Base-by-base conservation (phyloP, 2,888 invertebrate species). In the Campoletis raptor region DNA sequence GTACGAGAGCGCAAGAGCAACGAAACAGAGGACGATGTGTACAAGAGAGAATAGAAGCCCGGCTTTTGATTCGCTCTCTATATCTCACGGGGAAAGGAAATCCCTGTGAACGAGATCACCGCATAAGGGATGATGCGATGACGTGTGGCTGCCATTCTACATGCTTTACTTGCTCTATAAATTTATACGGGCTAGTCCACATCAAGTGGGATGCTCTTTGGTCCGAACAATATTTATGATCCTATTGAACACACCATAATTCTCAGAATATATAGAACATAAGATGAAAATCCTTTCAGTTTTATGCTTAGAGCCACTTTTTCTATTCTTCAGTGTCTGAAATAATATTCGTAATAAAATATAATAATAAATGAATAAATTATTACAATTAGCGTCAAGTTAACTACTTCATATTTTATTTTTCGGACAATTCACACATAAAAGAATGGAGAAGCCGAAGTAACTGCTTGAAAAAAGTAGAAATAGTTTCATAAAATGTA, bases 111-210 rank as follows among this genome's bases (percentile, higher is more conserved):
- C 80, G 86, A 81, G 81, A 61, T 79, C 72, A 18, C 69, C 67
- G 77, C 81, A 73, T 81, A 83, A 83, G 81, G 83, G 80, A 83
- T 86, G 70, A 80, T 70, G 79, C 89, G 90, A 90, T 89, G 89
- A 90, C 90, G 69, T 54, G 80, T 72, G 72, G 45, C 36, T 81
- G 48, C 52, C 52, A 64, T 73, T 81, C 66, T 64, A 45, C 52
- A 80, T 61, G 79, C 69, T 70, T 80, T 70, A 57, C 70, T 80
- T 70, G 48, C 30, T 57, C 48, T n/a, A 45, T 77, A 57, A 80
- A 70, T 52, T 24, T 70, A 24, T 57, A 80, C 45, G 57, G 70
- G 70, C n/a, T 36, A 42, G 18, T 80, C 61, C 42, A 36, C 57
- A 45, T 70, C 21, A 42, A 80, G 42, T 61, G n/a, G 18, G 30